A percentile compares a stretch with the other conserved stretches of the same genome.
These are phyloP conservation scores for Cinclus cinclus DNA, from an alignment of 2,113 vertebrate genomes.

Conservation along the genomic window DNA sequence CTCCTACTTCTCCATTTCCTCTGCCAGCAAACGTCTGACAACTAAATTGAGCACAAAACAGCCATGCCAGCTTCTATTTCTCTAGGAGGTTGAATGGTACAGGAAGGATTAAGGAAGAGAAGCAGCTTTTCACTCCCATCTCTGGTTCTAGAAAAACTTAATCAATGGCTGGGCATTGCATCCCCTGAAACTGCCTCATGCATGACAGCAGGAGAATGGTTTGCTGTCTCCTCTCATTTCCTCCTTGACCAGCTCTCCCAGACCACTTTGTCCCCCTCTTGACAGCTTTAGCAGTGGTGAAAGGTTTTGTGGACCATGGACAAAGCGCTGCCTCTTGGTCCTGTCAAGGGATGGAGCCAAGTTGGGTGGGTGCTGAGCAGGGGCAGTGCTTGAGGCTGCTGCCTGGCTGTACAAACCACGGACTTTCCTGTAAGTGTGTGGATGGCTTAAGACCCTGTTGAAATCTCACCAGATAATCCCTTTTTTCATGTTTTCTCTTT, in stretches of 20 bases:
- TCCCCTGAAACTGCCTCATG: neutral
- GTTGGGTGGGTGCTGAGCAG: neutral
- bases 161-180: neutral
- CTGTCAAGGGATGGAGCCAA: neutral
- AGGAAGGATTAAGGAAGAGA: constrained; percentile 46
- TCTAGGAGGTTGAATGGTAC: neutral
- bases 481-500: neutral
- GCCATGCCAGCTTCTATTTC: neutral
- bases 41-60: neutral
- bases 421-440: neutral
- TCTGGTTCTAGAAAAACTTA: constrained; percentile 16
- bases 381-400: neutral
- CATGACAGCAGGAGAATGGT: neutral
- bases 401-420: neutral
- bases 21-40: constrained; percentile 32
- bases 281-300: neutral
- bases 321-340: neutral
- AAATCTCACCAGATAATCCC: neutral
- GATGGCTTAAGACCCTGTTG: neutral
- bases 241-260: neutral
- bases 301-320: neutral
- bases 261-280: neutral
- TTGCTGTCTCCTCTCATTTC: constrained; percentile 10
- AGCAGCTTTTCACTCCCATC: constrained; percentile 27
- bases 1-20: constrained; percentile 8